Percentiles rank a stretch among this genome's conserved stretches.
phyloP scores from a whole-genome alignment of 2,113 vertebrate species.

The Oncorhynchus keta region DNA sequence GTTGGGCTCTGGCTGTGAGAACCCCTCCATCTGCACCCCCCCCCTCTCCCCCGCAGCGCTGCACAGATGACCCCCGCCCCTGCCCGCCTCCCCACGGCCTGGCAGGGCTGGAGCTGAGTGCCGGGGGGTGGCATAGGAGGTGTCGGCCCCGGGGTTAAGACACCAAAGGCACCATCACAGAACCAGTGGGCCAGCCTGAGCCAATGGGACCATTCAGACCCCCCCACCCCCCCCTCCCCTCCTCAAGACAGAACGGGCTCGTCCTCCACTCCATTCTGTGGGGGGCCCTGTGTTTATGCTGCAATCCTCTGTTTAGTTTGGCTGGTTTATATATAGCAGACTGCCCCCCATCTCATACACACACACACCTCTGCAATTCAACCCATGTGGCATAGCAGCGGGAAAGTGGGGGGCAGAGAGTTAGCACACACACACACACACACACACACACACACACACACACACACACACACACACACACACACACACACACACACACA shows the following conservation, averaged over 20 bases:
- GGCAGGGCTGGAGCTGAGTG: constrained; percentile 27
- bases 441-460: too few species aligned
- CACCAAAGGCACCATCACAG: not conserved
- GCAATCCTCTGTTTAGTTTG: constrained; percentile 14
- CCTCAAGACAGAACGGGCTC: not conserved
- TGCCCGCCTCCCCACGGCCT: not conserved
- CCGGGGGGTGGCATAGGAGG: not conserved
- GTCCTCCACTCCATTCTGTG: too few species aligned
- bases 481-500: too few species aligned
- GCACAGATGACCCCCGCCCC: constrained; percentile 40
- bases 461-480: too few species aligned
- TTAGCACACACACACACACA: too few species aligned
- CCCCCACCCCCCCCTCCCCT: too few species aligned
- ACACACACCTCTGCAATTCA: constrained; percentile 1
- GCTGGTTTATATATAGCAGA: constrained; percentile 8
- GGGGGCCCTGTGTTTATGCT: constrained; percentile 2
- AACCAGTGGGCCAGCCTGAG: not conserved
- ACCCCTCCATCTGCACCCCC: not conserved
- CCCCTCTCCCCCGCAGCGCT: constrained; percentile 9
- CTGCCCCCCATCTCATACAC: not conserved
- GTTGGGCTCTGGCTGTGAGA: constrained; percentile 27
- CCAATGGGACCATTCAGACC: constrained; percentile 2
- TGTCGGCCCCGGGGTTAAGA: not conserved
- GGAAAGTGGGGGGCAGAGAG: too few species aligned
- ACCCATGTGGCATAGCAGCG: too few species aligned